Evolutionary conservation across 2,797 vertebrate species (phyloP).

Genomic region (Margarornis squamiger): DNA sequence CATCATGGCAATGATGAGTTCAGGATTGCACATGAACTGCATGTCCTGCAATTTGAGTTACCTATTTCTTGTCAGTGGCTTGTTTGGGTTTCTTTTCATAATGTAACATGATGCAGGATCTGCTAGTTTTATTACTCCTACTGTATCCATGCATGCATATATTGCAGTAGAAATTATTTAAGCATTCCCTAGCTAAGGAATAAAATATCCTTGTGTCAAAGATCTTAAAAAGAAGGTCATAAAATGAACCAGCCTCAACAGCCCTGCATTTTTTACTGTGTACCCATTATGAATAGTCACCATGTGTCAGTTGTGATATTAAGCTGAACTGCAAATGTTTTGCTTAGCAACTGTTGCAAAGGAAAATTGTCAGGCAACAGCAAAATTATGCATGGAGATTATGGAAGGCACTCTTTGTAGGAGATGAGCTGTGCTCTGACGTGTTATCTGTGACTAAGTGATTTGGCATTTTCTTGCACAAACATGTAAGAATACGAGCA

Average conservation of each 20-base stretch:
- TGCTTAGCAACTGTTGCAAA: slow-evolving; percentile 64
- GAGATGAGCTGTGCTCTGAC: slow-evolving; percentile 28
- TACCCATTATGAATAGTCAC: neutral
- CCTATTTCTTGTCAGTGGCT: neutral
- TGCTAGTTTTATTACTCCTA: neutral
- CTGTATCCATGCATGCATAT: neutral
- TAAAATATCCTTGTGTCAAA: neutral
- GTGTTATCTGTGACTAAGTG: slow-evolving; percentile 29
- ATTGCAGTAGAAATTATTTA: neutral
- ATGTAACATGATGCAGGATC: neutral
- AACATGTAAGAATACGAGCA: neutral
- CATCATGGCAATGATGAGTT: neutral
- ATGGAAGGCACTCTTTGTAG: neutral
- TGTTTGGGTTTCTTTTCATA: too few species aligned
- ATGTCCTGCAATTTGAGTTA: neutral
- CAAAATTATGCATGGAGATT: slow-evolving; percentile 11
- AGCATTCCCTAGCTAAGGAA: neutral
- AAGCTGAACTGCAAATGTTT: slow-evolving; percentile 51
- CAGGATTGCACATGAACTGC: neutral
- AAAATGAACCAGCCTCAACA: neutral
- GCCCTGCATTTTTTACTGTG: neutral
- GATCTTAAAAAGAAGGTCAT: neutral
- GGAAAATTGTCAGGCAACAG: slow-evolving; percentile 47
- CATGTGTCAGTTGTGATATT: neutral
- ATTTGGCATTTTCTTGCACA: slow-evolving; percentile 45